phyloP scores from a whole-genome alignment of 1,140 invertebrate species.

The Apis florea region DNA sequence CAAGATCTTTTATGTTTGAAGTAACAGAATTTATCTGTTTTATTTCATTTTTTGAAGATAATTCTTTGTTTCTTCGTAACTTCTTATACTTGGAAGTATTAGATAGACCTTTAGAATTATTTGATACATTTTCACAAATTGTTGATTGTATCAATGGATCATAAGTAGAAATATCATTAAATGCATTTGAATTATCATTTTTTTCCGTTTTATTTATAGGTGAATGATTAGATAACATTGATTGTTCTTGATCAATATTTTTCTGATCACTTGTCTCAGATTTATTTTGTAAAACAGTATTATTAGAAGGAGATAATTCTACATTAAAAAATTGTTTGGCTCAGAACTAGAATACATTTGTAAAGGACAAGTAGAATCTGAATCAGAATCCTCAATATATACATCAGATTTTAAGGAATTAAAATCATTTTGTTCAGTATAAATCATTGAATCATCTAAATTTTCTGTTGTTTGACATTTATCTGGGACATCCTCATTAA shows the following conservation, averaged over 20 bases:
- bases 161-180: background rate
- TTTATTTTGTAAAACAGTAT: background rate
- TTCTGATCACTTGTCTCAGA: background rate
- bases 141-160: background rate
- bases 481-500: background rate
- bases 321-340: conserved; percentile 46
- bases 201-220: background rate
- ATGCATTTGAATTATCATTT: background rate
- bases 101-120: background rate
- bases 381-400: conserved; percentile 67
- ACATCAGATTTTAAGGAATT: background rate
- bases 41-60: background rate
- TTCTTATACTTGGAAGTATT: background rate
- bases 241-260: background rate
- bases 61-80: background rate
- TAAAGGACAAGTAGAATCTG: conserved; percentile 62
- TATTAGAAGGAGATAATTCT: conserved; percentile 36
- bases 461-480: background rate
- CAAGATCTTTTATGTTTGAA: background rate
- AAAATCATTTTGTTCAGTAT: conserved; percentile 9
- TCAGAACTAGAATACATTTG: conserved; percentile 67
- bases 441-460: background rate
- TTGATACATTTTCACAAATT: background rate
- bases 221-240: background rate
- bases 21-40: background rate